Evolutionary conservation across 2,888 invertebrate species (phyloP), one percentile per base, ranked within the genome.

Genomic region (Rhingia campestris): DNA sequence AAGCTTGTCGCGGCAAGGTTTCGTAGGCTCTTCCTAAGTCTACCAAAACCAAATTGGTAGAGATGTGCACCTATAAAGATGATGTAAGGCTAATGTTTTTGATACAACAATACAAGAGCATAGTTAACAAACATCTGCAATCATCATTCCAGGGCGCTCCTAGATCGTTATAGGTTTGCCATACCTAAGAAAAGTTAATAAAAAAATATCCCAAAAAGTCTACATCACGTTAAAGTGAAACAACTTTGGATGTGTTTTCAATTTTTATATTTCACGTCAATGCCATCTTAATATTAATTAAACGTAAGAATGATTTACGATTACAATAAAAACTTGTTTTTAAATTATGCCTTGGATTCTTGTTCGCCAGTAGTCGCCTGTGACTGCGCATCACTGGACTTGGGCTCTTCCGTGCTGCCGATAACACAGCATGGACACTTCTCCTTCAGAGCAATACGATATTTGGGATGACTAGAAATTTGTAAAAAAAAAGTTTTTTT

Each of bases 351-450:
- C 88, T 91, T 91, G 56, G 90, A 88, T 80, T 91, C 91, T 43
- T 88, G 88, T 86, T 89, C 91, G 75, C 88, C 89, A 56, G 89
- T 89, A 53, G 91, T 91, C 63, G 89, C 91, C 86, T 91, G 90
- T 37, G 91, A 91, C 77, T 88, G 88, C 67, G 89, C 89, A 86
- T 91, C 91, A 76, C 89, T 89, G 66, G 88, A 86, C 82, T 90
- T 90, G 75, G 88, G 89, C 85, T 91, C 91, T 67, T 91, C 91
- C 59, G 89, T 89, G 86, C 88, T 89, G 86, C 91, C 91, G 67
- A 91, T 89, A 72, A 91, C 90, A 77, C 90, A 90, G 88, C 94
- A 94, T 79, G 95, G 95, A 90, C 94, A 94, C 88, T 92, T 93
- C 89, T 93, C 92, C 88, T 93, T 92, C 82, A 95, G 90, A 5